A percentile compares a stretch with the other conserved stretches of the same genome.
phyloP scores from a whole-genome alignment of 2,888 invertebrate species.

The Troides aeacus region DNA sequence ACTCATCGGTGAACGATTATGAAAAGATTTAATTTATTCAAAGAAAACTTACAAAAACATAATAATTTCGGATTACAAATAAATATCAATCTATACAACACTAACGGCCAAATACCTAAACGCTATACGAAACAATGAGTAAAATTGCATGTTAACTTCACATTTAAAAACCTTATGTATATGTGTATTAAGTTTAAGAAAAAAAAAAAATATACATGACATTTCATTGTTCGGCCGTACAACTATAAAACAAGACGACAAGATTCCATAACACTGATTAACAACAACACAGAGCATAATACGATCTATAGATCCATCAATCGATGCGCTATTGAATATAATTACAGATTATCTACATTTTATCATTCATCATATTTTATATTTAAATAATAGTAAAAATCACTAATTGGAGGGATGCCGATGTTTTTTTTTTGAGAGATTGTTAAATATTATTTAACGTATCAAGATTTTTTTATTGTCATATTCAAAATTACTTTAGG shows the following conservation, averaged over 20 bases:
- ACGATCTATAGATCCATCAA: conserved; percentile 70
- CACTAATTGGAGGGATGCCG: neutral
- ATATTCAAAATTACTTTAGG: neutral
- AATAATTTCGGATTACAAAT: conserved; percentile 77
- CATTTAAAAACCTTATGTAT: neutral
- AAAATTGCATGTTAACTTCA: neutral
- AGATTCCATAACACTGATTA: conserved; percentile 78
- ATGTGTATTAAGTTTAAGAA: neutral
- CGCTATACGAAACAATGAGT: conserved; percentile 3
- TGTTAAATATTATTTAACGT: neutral
- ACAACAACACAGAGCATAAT: conserved; percentile 71
- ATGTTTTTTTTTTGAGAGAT: neutral
- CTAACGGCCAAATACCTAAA: conserved; percentile 40
- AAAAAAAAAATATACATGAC: neutral
- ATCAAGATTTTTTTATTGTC: neutral
- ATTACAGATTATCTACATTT: conserved; percentile 36
- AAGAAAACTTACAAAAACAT: conserved; percentile 78
- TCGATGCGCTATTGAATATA: conserved; percentile 61
- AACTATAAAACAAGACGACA: conserved; percentile 78
- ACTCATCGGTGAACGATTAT: conserved; percentile 73
- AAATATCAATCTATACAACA: conserved; percentile 79
- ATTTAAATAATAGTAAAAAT: neutral
- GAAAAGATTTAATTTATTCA: conserved; percentile 76
- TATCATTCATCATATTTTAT: conserved; percentile 31
- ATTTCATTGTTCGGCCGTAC: conserved; percentile 31